Evolutionary conservation across 1,140 invertebrate species (phyloP).

Genomic region (Melitaea cinxia): DNA sequence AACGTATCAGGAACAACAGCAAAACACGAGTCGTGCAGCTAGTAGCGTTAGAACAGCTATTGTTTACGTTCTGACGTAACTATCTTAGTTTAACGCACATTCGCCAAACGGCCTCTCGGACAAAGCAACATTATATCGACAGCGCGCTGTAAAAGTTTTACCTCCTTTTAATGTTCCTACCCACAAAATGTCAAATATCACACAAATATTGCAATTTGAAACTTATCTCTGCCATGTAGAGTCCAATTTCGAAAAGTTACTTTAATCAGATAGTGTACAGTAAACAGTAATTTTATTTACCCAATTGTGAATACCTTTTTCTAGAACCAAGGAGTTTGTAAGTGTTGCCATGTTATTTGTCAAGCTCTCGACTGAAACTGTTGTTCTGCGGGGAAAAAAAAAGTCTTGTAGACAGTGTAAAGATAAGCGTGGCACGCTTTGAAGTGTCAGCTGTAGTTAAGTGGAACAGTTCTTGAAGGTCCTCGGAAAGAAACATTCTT

Average conservation of each 20-base stretch:
- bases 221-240: not conserved
- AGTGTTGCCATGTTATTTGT: constrained; percentile 37
- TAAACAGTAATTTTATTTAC: constrained; percentile 26
- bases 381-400: constrained; percentile 19
- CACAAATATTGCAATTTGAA: not conserved
- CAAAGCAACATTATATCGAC: constrained; percentile 49
- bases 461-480: constrained; percentile 13
- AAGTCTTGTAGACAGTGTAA: constrained; percentile 26
- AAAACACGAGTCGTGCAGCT: not conserved
- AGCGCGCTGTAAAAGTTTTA: constrained; percentile 55
- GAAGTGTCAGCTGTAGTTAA: constrained; percentile 13
- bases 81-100: constrained; percentile 40
- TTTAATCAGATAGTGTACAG: not conserved
- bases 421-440: constrained; percentile 16
- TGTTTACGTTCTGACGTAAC: constrained; percentile 18
- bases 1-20: not conserved
- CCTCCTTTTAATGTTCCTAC: constrained; percentile 32
- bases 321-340: constrained; percentile 19
- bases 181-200: constrained; percentile 20
- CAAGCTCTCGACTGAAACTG: constrained; percentile 31
- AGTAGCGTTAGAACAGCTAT: not conserved
- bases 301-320: constrained; percentile 27
- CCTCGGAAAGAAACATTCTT: constrained; percentile 8
- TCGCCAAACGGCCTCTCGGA: constrained; percentile 31
- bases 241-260: not conserved